Percentiles rank a stretch among this genome's conserved stretches.
These are phyloP conservation scores for Tromatobia lineatoria DNA, from an alignment of 2,888 invertebrate species.

Conservation along the genomic window DNA sequence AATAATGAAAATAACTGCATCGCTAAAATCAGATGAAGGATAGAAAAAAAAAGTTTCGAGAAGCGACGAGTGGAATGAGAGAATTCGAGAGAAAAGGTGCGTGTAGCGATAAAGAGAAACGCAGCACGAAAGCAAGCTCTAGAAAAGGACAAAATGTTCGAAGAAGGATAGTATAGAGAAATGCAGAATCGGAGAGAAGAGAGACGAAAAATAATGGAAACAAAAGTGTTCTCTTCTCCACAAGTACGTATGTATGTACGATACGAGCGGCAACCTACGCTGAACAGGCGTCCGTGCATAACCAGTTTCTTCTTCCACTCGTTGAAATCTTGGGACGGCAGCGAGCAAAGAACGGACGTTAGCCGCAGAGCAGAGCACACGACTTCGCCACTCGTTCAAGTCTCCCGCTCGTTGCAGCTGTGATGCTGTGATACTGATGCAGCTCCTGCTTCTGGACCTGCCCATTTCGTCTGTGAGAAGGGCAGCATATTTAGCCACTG, in stretches of 20 bases:
- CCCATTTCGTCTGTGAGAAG: background rate
- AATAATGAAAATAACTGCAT: background rate
- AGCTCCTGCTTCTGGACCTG: background rate
- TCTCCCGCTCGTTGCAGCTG: constrained; percentile 32
- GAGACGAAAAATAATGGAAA: constrained; percentile 67
- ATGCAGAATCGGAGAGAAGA: constrained; percentile 47
- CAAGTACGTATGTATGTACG: constrained; percentile 61
- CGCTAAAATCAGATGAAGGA: constrained; percentile 12
- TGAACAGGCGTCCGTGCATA: constrained; percentile 71
- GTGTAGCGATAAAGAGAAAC: constrained; percentile 13
- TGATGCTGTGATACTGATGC: constrained; percentile 27
- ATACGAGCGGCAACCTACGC: constrained; percentile 67
- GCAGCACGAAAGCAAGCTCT: background rate
- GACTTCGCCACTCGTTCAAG: constrained; percentile 34
- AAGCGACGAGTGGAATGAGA: constrained; percentile 19
- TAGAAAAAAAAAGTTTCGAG: background rate
- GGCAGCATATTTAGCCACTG: constrained; percentile 7
- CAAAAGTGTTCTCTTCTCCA: constrained; percentile 63
- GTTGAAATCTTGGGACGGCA: constrained; percentile 73
- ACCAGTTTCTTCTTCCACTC: constrained; percentile 77
- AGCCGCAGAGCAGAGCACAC: constrained; percentile 45
- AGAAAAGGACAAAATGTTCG: background rate
- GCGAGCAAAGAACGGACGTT: constrained; percentile 31
- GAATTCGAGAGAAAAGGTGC: constrained; percentile 46
- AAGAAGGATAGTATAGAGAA: constrained; percentile 41